Evolutionary conservation across 2,113 vertebrate species (phyloP).

Genomic region (Strigops habroptila): DNA sequence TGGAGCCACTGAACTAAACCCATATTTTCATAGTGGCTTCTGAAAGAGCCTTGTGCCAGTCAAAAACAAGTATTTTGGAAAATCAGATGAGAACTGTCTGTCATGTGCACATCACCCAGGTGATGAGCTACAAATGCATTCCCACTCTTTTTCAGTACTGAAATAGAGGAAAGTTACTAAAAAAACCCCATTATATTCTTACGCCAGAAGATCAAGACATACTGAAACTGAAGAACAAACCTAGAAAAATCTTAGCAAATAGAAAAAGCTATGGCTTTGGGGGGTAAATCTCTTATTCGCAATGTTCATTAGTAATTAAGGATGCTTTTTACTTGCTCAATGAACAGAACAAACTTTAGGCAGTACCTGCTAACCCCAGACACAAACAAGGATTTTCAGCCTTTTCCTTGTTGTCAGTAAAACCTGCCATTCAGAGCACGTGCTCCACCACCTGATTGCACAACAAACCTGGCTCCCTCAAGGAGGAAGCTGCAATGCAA

Average conservation of each 20-base stretch:
- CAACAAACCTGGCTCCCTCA: neutral
- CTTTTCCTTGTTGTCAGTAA: neutral
- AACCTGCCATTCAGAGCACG: neutral
- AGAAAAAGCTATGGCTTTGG: neutral
- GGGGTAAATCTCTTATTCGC: neutral
- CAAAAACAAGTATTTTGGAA: neutral
- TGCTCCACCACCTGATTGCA: neutral
- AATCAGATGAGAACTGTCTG: neutral
- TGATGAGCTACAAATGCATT: neutral
- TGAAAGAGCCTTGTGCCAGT: neutral
- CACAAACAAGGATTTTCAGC: neutral
- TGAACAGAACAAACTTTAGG: neutral
- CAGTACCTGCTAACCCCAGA: neutral
- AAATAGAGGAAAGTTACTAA: neutral
- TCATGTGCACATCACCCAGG: neutral
- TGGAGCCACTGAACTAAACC: neutral
- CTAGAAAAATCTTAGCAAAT: neutral
- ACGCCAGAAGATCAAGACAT: neutral
- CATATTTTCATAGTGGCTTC: neutral
- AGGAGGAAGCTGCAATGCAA: neutral
- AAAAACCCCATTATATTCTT: rapidly evolving
- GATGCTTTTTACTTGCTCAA: neutral
- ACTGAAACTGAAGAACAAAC: neutral
- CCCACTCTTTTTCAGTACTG: neutral
- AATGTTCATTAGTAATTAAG: neutral